phyloP scores from a whole-genome alignment of 2,113 vertebrate genomes.

The Tichodroma muraria region DNA sequence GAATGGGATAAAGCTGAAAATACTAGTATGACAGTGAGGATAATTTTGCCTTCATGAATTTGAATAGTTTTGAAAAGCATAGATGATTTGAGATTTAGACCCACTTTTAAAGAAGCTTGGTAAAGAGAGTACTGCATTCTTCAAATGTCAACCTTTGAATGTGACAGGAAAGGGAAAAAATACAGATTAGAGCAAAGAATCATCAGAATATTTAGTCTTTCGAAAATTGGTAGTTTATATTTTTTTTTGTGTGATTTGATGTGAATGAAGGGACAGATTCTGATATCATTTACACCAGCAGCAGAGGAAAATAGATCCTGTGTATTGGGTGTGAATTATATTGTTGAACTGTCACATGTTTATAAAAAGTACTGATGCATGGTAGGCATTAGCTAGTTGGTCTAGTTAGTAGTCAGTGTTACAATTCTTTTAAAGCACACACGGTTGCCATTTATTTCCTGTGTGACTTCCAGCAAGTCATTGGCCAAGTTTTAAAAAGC shows the following conservation, averaged over 20 bases:
- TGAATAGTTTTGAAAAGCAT: constrained; percentile 53
- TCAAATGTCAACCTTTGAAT: constrained; percentile 49
- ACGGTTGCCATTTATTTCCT: neutral
- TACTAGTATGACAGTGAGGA: constrained; percentile 49
- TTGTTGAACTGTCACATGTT: neutral
- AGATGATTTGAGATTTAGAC: constrained; percentile 50
- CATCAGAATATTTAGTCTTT: constrained; percentile 53
- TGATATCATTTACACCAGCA: neutral
- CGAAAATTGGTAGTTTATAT: constrained; percentile 45
- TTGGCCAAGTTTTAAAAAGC: neutral
- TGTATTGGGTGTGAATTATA: neutral
- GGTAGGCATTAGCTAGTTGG: neutral
- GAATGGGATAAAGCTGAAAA: constrained; percentile 50
- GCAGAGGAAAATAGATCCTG: neutral
- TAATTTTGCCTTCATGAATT: constrained; percentile 57
- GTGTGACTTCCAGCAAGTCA: neutral
- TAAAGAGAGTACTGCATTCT: constrained; percentile 39
- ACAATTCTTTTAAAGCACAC: neutral
- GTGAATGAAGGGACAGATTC: constrained; percentile 28
- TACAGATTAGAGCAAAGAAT: constrained; percentile 46
- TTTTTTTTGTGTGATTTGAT: constrained; percentile 54
- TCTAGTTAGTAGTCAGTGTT: neutral
- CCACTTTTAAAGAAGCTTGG: constrained; percentile 11
- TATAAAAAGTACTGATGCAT: neutral
- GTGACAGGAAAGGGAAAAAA: constrained; percentile 46